Conservation (phyloP, 1,140 invertebrate species). For the Tetragonula clypearis region DNA sequence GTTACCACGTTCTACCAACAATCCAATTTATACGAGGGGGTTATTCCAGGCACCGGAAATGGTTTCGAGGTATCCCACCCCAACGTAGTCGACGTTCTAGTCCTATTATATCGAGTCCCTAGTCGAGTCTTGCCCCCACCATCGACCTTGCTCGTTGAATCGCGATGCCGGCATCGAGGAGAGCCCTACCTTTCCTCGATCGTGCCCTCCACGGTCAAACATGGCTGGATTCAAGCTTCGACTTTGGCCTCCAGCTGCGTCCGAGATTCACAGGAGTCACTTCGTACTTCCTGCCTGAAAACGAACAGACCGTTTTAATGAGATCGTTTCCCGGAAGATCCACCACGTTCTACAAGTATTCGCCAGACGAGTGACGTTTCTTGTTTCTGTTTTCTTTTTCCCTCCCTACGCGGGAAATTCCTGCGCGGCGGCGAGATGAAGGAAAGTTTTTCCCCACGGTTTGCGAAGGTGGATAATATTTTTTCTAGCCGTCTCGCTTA, state of each 20-base stretch:
- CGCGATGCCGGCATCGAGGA: slow-evolving; percentile 46
- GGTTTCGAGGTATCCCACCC: slow-evolving; percentile 36
- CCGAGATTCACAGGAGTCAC: neutral
- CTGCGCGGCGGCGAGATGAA: neutral
- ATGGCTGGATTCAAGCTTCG: slow-evolving; percentile 50
- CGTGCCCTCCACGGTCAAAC: slow-evolving; percentile 29
- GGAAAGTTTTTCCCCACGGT: too few species aligned
- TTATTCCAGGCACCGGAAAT: slow-evolving; percentile 74
- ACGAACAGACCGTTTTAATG: neutral
- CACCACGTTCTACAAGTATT: neutral
- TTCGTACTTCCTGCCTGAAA: neutral
- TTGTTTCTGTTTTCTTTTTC: too few species aligned
- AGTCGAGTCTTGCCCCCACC: slow-evolving; percentile 44
- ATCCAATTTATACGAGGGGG: slow-evolving; percentile 79
- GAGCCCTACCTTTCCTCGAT: slow-evolving; percentile 46
- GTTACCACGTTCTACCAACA: slow-evolving; percentile 68
- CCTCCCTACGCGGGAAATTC: neutral
- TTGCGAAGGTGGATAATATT: neutral
- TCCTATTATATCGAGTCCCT: slow-evolving; percentile 16
- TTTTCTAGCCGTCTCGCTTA: neutral
- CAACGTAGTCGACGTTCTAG: slow-evolving; percentile 25
- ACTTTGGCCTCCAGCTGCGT: slow-evolving; percentile 3
- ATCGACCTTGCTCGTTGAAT: slow-evolving; percentile 46
- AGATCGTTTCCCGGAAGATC: neutral
- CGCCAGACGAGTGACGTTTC: neutral